A percentile compares a stretch with the other conserved stretches of the same genome.
phyloP scores from a whole-genome alignment of 2,113 vertebrate species.

The Apteryx mantelli region DNA sequence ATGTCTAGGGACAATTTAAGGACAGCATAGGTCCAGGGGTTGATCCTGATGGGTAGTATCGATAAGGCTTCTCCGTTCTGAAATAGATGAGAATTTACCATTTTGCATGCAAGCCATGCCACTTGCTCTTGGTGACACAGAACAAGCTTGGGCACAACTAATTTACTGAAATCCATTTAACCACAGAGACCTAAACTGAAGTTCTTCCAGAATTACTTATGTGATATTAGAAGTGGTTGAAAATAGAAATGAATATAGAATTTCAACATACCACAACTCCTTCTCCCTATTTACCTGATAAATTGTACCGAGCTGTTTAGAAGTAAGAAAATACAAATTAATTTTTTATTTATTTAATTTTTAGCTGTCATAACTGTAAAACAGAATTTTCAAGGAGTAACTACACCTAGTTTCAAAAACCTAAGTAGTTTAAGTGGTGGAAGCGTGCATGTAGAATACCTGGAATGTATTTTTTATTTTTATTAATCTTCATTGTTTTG shows the following conservation, averaged over 20 bases:
- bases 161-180: neutral
- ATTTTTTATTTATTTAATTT: neutral
- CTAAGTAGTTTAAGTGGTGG: neutral
- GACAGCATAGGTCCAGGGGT: neutral
- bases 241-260: neutral
- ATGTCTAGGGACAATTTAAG: neutral
- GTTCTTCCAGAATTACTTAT: neutral
- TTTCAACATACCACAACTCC: neutral
- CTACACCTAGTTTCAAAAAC: neutral
- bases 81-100: neutral
- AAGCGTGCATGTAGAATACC: neutral
- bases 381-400: neutral
- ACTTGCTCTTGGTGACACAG: neutral
- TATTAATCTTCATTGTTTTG: neutral
- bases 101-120: neutral
- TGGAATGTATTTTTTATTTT: neutral
- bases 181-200: neutral
- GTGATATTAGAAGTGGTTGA: neutral
- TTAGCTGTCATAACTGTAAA: neutral
- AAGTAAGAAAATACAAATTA: neutral
- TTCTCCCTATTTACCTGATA: neutral
- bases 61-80: neutral
- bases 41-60: neutral
- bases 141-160: neutral
- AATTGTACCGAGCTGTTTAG: neutral